Evolutionary conservation across 2,888 invertebrate species (phyloP), one percentile per base, ranked within the genome.

Genomic region (Nowickia ferox): DNA sequence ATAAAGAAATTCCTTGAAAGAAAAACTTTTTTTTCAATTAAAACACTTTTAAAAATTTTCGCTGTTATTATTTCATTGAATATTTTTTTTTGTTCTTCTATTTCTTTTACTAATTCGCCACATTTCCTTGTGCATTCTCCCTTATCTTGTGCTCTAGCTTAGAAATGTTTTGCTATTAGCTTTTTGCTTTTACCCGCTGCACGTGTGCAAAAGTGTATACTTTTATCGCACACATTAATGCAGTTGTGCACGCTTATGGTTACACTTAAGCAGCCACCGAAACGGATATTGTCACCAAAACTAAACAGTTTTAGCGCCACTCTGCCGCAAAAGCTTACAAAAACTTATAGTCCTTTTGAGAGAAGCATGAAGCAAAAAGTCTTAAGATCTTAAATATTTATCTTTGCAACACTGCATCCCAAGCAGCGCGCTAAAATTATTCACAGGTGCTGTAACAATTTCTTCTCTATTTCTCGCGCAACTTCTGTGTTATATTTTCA

Each of bases 361-460:
- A n/a, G 51, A 17, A 30, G 22, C 19, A n/a, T 38, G 38, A 5
- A 9, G 40, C 13, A 53, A 38, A 38, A 68, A 19, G 30, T 68
- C 9, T 30, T 30, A 66, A 68, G 51, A 66, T 17, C 51, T 74
- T 57, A 38, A 57, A 9, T 22, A 22, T 53, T 51, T 69, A 57
- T 63, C 71, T 42, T 30, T 2, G 44, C 4, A 53, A 44, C 30
- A 53, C n/a, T 40, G 38, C 46, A 63, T 9, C 53, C 19, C 40
- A 15, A 19, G 22, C 30, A 46, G 9, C 10, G 9, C 1, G n/a
- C 30, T 10, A 51, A n/a, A 22, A 63, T 22, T 42, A 44, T 51
- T 13, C 75, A 17, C 84, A 85, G 81, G 63, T 85, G 81, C 57
- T 72, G 48, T 51, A 69, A 51, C 40, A 65, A 63, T 66, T 71